These are phyloP conservation scores for Hippopotamyrus pictus DNA, from an alignment of 2,797 vertebrate species.

Conservation along the genomic window DNA sequence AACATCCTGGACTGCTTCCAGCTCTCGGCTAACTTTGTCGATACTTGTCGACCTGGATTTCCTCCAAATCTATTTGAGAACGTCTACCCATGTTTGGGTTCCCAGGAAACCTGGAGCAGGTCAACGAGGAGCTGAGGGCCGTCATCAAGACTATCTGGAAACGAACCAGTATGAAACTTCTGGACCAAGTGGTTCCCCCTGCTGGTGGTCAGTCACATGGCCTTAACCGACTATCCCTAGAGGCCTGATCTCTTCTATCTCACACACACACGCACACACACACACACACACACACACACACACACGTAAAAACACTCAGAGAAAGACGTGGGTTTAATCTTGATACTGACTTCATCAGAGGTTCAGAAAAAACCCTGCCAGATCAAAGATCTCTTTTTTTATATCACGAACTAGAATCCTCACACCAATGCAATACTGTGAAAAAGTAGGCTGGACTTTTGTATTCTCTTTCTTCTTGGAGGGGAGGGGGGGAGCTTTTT, in stretches of 20 bases:
- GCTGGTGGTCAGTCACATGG: constrained; percentile 89
- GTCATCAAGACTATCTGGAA: constrained; percentile 99
- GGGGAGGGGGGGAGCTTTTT: neutral
- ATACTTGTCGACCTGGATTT: neutral
- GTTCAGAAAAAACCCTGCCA: neutral
- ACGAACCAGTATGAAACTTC: constrained; percentile 96
- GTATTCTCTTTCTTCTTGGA: neutral
- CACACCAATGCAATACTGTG: neutral
- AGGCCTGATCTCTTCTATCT: constrained; percentile 12
- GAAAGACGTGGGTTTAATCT: neutral
- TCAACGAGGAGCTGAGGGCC: constrained; percentile 95
- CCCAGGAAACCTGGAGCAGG: constrained; percentile 93
- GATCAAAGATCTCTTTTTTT: neutral
- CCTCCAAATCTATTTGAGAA: constrained; percentile 23
- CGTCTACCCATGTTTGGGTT: constrained; percentile 23
- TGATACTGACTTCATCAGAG: neutral
- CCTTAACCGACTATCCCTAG: constrained; percentile 15
- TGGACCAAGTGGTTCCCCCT: constrained; percentile 97
- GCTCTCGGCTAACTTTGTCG: neutral
- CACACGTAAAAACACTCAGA: neutral
- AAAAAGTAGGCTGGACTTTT: neutral
- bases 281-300: constrained; percentile 21
- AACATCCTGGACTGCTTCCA: neutral
- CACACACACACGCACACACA: constrained; percentile 13
- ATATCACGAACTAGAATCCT: neutral